Evolutionary conservation across 2,113 vertebrate species (phyloP), one percentile per base, ranked within the genome.

Genomic region (Lepus timidus): DNA sequence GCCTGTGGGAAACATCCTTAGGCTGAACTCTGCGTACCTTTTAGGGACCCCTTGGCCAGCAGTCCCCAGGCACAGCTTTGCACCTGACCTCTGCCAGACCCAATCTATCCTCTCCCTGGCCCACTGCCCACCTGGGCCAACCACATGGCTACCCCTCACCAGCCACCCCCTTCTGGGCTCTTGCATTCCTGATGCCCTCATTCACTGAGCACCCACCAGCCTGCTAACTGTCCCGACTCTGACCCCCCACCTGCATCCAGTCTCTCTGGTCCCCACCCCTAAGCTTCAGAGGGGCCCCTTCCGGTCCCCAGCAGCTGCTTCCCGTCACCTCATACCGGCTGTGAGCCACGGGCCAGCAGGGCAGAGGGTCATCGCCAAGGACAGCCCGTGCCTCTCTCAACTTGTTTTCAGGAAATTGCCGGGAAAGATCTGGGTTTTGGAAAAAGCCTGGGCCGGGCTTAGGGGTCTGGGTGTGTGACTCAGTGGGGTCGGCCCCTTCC

Each of bases 381-480:
- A 96, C 93, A 88, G 39, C 58, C 95, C 55, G 76, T 90, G 29
- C 95, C 33, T 39, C 80, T 73, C 68, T 29, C 0, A 2, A 16
- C 94, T 96, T 96, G 96, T 97, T 97, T 96, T 95, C 95, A 95
- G 96, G 96, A 97, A 97, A 81, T 19, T 11, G 68, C 27, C 67
- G 81, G 68, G 85, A 85, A 95, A 93, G 71, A n/a, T 79, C 22
- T 22, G 49, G 49, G 31, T 22, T 29, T 70, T 74, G 81, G 95
- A 80, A 94, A 92, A 95, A 80, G 20, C 79, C 85, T 68, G 71
- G 65, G 71, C 51, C 1, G 31, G 49, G 62, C 14, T 68, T 19
- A 49, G 62, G 76, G 31, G 36, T 55, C 73, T 31, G 14, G 49
- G 22, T 11, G 6, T 22, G 6, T 81, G 52, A 93, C 82, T 84